A percentile compares a stretch with the other conserved stretches of the same genome.
These are phyloP conservation scores for Oenanthe melanoleuca DNA, from an alignment of 2,113 vertebrate genomes.

Conservation along the genomic window DNA sequence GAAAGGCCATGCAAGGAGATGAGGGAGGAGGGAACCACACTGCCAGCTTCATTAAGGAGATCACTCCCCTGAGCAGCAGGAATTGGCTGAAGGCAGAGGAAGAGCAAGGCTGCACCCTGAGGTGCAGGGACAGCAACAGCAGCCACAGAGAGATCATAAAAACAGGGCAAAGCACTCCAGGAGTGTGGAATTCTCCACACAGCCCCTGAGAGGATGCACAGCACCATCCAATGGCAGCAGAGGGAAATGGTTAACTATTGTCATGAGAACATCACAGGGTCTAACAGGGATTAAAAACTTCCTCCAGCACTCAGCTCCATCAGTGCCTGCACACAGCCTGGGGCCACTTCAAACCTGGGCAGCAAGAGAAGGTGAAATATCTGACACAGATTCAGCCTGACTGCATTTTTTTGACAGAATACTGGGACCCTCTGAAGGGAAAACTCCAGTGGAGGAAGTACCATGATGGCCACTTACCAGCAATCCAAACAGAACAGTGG, in stretches of 20 bases:
- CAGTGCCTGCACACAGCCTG: not conserved
- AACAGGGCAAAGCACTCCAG: not conserved
- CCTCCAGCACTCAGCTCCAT: not conserved
- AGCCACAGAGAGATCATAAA: not conserved
- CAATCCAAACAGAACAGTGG: conserved; percentile 93
- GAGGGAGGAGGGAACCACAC: not conserved
- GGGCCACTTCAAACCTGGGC: not conserved
- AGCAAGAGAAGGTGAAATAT: not conserved
- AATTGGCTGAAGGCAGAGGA: not conserved
- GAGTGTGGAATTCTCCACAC: not conserved
- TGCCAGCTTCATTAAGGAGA: not conserved
- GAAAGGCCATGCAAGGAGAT: not conserved
- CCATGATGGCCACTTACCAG: conserved; percentile 77
- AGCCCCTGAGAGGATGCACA: not conserved
- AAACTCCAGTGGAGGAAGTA: not conserved
- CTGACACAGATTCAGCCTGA: not conserved
- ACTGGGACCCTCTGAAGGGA: not conserved
- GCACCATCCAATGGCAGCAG: not conserved
- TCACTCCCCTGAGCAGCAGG: not conserved
- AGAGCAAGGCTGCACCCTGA: not conserved
- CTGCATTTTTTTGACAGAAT: not conserved
- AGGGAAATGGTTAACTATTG: not conserved
- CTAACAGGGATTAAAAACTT: not conserved
- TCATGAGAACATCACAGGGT: not conserved
- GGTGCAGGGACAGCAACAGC: not conserved